Evolutionary conservation across 1,140 invertebrate genomes (phyloP).

Genomic region (Aphis gossypii): DNA sequence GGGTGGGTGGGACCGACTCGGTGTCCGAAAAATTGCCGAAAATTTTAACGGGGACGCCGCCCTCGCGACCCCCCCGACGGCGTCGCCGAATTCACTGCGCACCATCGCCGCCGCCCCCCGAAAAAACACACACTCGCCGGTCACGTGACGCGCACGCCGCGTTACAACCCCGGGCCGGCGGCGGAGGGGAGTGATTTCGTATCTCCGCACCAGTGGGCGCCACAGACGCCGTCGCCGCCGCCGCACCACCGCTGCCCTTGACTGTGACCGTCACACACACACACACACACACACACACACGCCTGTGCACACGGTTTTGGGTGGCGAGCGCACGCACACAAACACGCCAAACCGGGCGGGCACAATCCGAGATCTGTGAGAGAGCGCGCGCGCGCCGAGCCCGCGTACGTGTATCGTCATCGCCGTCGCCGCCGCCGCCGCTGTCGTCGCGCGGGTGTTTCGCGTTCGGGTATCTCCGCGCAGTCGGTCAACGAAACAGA

Average conservation of each 20-base stretch:
- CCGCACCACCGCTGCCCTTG: slow-evolving; percentile 48
- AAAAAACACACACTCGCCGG: neutral
- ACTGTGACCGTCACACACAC: slow-evolving; percentile 53
- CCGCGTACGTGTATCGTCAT: neutral
- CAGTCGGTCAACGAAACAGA: slow-evolving; percentile 57
- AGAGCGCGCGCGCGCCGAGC: neutral
- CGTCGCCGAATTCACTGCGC: slow-evolving; percentile 1
- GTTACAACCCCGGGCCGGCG: neutral
- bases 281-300: neutral
- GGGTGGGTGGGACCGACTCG: neutral
- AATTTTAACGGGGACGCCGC: neutral
- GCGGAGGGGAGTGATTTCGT: neutral
- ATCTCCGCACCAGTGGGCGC: slow-evolving; percentile 33
- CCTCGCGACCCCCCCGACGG: neutral
- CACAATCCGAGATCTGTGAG: neutral
- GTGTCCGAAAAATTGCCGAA: slow-evolving; percentile 3
- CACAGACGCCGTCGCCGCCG: neutral
- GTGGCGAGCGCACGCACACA: neutral
- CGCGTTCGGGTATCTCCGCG: neutral
- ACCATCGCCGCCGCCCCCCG: neutral
- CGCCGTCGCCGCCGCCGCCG: neutral
- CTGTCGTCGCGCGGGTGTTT: slow-evolving; percentile 29
- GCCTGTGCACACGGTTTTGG: no score
- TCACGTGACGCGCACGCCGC: slow-evolving; percentile 26
- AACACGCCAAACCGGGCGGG: slow-evolving; percentile 41